These are phyloP conservation scores for Pteruthius melanotis DNA, from an alignment of 2,113 vertebrate species.

Conservation along the genomic window DNA sequence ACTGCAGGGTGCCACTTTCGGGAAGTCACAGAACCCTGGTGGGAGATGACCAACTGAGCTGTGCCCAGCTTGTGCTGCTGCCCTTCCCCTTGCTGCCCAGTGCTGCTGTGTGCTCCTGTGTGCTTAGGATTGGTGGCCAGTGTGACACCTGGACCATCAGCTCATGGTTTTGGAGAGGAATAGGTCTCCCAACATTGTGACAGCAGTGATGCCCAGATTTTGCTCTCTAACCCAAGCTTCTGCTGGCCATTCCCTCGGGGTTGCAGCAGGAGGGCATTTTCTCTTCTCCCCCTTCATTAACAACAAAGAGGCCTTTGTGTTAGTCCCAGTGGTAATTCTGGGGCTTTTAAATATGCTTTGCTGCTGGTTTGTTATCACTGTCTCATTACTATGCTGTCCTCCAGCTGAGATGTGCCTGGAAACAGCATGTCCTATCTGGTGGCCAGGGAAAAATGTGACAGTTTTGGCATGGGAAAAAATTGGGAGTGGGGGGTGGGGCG, in stretches of 20 bases:
- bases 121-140: not conserved
- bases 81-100: not conserved
- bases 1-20: rapidly evolving
- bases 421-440: not conserved
- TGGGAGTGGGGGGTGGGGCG: not conserved
- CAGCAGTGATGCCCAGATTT: not conserved
- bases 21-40: not conserved
- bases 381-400: slow-evolving; percentile 2
- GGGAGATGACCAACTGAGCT: not conserved
- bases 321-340: not conserved
- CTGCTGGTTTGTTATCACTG: not conserved
- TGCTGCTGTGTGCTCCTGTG: rapidly evolving
- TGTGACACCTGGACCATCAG: not conserved
- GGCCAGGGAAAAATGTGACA: not conserved
- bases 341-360: not conserved
- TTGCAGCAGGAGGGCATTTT: not conserved
- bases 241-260: not conserved
- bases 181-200: not conserved
- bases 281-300: not conserved
- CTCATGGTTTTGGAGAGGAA: not conserved
- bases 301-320: slow-evolving; percentile 40
- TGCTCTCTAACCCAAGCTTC: not conserved
- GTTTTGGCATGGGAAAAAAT: not conserved
- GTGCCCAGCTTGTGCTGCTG: not conserved
- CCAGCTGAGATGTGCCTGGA: not conserved